A percentile compares a stretch with the other conserved stretches of the same genome.
These are phyloP conservation scores for Anolis carolinensis DNA, from an alignment of 2,113 vertebrate species.

Conservation along the genomic window DNA sequence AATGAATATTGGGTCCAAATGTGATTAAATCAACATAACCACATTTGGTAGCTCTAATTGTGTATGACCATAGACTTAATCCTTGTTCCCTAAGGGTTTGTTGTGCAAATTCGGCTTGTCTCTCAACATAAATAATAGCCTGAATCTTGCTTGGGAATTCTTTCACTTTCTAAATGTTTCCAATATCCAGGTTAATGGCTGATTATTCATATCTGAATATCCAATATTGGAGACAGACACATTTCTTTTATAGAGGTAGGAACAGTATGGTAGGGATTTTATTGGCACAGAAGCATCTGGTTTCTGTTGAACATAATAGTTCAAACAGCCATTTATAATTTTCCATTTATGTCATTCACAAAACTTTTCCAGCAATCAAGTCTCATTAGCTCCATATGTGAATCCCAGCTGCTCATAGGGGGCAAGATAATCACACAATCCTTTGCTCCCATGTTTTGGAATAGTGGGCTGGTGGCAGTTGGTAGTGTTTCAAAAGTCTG, in stretches of 20 bases:
- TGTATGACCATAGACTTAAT: neutral
- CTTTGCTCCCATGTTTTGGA: neutral
- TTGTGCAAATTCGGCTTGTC: neutral
- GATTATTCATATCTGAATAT: neutral
- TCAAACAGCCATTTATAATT: neutral
- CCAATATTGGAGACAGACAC: neutral
- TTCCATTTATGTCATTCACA: neutral
- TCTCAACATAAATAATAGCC: neutral
- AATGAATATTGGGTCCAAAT: neutral
- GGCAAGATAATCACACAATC: too few species aligned
- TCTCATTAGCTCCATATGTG: neutral
- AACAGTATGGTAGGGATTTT: neutral
- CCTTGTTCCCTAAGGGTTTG: slow-evolving; percentile 22
- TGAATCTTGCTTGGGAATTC: neutral
- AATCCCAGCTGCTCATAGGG: neutral
- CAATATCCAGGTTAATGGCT: neutral
- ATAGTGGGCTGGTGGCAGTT: neutral
- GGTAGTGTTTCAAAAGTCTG: neutral
- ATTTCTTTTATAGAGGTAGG: neutral
- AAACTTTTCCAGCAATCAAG: neutral
- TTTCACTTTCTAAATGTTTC: neutral
- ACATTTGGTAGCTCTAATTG: neutral
- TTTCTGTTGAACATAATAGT: neutral
- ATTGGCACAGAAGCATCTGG: neutral
- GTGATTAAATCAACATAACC: neutral